Evolutionary conservation across 2,888 invertebrate genomes (phyloP), one percentile per base, ranked within the genome.

Genomic region (Chrysolina americana): DNA sequence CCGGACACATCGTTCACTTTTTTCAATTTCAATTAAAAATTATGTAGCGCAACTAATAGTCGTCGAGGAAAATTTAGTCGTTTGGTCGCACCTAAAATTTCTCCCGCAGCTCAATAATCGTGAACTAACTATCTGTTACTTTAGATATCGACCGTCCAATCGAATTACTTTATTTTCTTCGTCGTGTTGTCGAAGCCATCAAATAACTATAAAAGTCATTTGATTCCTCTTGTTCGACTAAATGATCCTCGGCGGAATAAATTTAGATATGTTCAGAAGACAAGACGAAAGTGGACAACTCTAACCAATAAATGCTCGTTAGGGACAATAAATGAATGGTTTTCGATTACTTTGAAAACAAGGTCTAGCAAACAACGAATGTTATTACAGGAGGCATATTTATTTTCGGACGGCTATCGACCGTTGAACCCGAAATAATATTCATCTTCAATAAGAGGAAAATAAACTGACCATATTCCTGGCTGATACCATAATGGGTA

Each of bases 201-300:
- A 76, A 76, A 72, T 74, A 68, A 65, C 72, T 66, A 76, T 74
- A 76, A 76, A 78, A 73, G 68, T 56, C 63, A 70, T 77, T 77
- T 70, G 73, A 76, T 70, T 77, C 73, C 71, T 76, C 76, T 71
- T 74, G 71, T 76, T 76, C 76, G 65, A 72, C 72, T 72, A 71
- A 76, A 75, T 65, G 77, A 71, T 75, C 75, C 68, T 59, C 72
- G 75, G 59, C 59, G 71, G 76, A 78, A 79, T 76, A 76, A 77
- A 76, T 77, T 76, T 74, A 77, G 77, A 79, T 78, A 77, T 65
- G 65, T 71, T 69, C 70, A 76, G 75, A 68, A 79, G 78, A 78
- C 78, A 79, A 79, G 71, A 66, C n/a, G 77, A 69, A 71, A 76
- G 70, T 76, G 68, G 74, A 77, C 44, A 48, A 59, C 63, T 21